Conservation (phyloP, 2,888 invertebrate genomes). For the Dorcus hopei region DNA sequence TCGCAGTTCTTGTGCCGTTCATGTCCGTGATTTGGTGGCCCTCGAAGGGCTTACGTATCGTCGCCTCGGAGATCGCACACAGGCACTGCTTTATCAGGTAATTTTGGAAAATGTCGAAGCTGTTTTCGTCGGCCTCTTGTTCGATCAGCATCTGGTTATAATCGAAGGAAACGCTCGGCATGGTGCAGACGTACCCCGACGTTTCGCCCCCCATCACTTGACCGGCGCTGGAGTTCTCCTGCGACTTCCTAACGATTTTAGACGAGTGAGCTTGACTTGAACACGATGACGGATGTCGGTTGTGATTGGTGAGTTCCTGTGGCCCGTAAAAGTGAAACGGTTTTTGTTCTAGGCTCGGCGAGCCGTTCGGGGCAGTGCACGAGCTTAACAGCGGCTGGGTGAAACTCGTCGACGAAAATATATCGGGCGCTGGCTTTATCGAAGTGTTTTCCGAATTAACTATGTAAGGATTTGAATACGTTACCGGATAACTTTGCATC, state of each 20-base stretch:
- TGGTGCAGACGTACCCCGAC: neutral
- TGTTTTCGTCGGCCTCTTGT: conserved; percentile 18
- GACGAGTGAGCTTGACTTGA: neutral
- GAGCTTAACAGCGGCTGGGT: conserved; percentile 11
- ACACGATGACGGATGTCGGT: conserved; percentile 3
- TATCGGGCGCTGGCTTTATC: conserved; percentile 26
- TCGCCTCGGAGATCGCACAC: conserved; percentile 70
- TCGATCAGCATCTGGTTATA: neutral
- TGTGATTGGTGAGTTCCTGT: conserved; percentile 11
- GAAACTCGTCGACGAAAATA: conserved; percentile 13
- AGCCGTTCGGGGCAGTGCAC: conserved; percentile 8
- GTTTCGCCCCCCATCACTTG: neutral
- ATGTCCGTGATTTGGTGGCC: conserved; percentile 53
- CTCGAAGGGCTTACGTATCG: conserved; percentile 69
- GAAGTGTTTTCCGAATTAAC: conserved; percentile 14
- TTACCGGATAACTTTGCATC: neutral
- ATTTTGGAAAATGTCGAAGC: conserved; percentile 58
- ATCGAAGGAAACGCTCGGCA: neutral
- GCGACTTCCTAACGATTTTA: neutral
- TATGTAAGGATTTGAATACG: conserved; percentile 4
- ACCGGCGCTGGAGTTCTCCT: neutral
- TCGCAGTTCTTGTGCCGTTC: conserved; percentile 53
- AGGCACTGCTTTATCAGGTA: conserved; percentile 73
- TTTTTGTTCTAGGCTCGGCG: conserved; percentile 5
- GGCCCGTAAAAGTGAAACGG: neutral